A percentile compares a stretch with the other conserved stretches of the same genome.
Evolutionary conservation across 2,113 vertebrate genomes (phyloP).

Genomic region (Saguinus midas): DNA sequence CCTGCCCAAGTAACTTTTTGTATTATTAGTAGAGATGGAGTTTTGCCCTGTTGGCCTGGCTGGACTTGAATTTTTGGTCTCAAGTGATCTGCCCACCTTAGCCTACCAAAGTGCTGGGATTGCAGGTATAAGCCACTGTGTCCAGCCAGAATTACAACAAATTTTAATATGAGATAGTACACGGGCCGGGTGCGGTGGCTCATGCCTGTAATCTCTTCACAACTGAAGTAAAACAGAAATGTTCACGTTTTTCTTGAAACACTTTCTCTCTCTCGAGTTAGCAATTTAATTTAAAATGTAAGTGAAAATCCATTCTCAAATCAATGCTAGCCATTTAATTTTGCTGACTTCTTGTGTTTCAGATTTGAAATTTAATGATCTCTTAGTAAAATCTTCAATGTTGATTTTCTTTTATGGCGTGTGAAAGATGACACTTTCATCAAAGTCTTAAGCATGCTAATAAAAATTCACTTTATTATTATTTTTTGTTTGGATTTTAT

Average conservation of each 20-base stretch:
- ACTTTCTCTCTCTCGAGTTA: not conserved
- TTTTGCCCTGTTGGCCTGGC: no score
- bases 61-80: no score
- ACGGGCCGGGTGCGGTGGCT: no score
- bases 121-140: no score
- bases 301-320: not conserved
- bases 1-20: no score
- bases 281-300: not conserved
- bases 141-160: no score
- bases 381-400: not conserved
- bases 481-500: constrained; percentile 21
- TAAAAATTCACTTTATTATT: constrained; percentile 14
- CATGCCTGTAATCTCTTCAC: not conserved
- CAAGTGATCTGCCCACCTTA: no score
- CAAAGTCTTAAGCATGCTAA: not conserved
- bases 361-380: constrained; percentile 19
- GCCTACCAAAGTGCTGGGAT: no score
- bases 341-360: constrained; percentile 6
- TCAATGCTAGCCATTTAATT: not conserved
- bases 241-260: not conserved
- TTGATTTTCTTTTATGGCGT: not conserved
- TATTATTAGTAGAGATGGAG: no score
- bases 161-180: no score
- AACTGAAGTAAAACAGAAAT: constrained; percentile 15
- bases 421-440: not conserved